Base-by-base conservation (phyloP, 2,888 invertebrate species). In the Penaeus monodon region DNA sequence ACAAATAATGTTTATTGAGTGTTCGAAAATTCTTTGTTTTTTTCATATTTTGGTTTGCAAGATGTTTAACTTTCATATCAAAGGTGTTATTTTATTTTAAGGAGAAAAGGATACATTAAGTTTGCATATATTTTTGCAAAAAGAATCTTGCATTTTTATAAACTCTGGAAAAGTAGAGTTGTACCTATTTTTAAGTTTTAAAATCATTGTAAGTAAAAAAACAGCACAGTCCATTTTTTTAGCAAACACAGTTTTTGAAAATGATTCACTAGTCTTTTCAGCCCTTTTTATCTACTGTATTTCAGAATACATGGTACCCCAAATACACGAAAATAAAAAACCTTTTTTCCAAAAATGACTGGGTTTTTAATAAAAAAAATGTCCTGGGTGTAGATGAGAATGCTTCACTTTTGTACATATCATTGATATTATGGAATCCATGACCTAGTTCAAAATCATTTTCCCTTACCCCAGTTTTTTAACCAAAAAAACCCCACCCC, bases 351-450 rank as follows among this genome's bases (percentile, higher is more conserved):
- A n/a, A n/a, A 63, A 20, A 20, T 65, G 44, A 81, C 38, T 68
- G 64, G 81, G 81, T n/a, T 81, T 81, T 68, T 81, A 81, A 77
- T 77, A 57, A 57, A 63, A n/a, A 77, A 57, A 77, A 27, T 76
- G n/a, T 76, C n/a, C 29, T 44, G 73, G 70, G 70, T 82, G 57
- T 82, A 73, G 82, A 73, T 44, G 57, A 73, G 24, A 20, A 63
- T 49, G 27, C 22, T 73, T 63, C 73, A 73, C 49, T 27, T 57
- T 57, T 82, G 82, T 82, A 82, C 82, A 82, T 82, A 82, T 82
- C 57, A 82, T 82, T 82, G 82, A 70, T 20, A 73, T 49, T 27
- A 20, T 57, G 29, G 73, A 73, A 29, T 22, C 33, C 73, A 38
- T 73, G 73, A 38, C 22, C 73, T 22, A 73, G 73, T 33, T 73